These are phyloP conservation scores for Sminthurides aquaticus DNA, from an alignment of 2,888 invertebrate genomes.

Conservation along the genomic window DNA sequence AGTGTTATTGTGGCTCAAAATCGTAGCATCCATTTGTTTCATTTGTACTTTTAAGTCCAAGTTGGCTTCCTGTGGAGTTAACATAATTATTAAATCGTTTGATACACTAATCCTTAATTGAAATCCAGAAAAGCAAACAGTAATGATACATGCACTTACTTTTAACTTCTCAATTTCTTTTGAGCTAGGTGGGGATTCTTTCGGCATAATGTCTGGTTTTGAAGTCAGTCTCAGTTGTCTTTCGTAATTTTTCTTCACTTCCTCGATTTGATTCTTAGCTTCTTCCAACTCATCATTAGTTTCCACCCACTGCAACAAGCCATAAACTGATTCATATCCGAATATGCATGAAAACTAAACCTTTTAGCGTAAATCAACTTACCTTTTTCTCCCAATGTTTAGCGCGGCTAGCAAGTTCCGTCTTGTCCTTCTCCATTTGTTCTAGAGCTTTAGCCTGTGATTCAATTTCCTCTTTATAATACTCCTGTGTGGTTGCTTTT, in stretches of 20 bases:
- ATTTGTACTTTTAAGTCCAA: constrained; percentile 12
- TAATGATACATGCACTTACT: too few relatives aligned
- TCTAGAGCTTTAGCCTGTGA: not conserved
- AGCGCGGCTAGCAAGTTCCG: not conserved
- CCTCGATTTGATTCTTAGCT: not conserved
- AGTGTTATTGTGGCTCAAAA: constrained; percentile 6
- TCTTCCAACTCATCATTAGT: constrained; percentile 1
- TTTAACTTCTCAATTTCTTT: constrained; percentile 12
- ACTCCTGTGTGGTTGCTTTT: constrained; percentile 22
- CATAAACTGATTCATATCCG: not conserved
- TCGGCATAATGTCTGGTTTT: constrained; percentile 2
- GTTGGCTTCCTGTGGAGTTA: constrained; percentile 10
- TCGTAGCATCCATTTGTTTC: constrained; percentile 13
- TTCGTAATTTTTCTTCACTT: not conserved
- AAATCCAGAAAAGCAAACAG: too few relatives aligned
- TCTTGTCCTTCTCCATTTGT: not conserved
- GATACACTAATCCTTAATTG: too few relatives aligned
- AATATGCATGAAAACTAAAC: not conserved
- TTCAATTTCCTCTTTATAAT: constrained; percentile 23
- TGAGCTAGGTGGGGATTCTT: not conserved
- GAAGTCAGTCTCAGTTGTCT: constrained; percentile 5
- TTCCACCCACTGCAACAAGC: constrained; percentile 13
- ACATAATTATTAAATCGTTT: not conserved
- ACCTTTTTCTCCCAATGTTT: constrained; percentile 6
- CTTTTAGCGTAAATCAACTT: not conserved